phyloP scores from a whole-genome alignment of 2,113 vertebrate species.

The Ancistrus triradiatus region DNA sequence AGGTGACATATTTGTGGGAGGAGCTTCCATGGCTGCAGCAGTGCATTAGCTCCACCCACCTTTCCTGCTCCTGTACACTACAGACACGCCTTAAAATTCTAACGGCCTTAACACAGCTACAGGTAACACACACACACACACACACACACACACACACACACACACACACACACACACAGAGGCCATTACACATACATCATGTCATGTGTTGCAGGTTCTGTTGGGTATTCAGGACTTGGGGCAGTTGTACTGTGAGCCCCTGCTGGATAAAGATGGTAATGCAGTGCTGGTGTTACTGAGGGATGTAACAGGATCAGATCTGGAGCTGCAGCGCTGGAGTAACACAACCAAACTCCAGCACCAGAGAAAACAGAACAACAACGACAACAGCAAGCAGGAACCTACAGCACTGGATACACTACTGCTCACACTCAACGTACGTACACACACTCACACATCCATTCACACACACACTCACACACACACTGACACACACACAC shows the following conservation, averaged over 20 bases:
- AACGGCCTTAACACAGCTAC: conserved; percentile 78
- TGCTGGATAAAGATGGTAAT: not conserved
- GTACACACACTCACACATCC: not conserved
- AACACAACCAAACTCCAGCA: not conserved
- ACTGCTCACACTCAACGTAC: not conserved
- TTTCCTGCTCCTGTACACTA: conserved; percentile 81
- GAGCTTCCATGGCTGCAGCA: conserved; percentile 85
- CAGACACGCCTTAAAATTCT: conserved; percentile 88
- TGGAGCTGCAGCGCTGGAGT: not conserved
- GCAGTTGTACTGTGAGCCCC: not conserved
- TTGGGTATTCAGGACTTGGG: not conserved
- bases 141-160: not conserved
- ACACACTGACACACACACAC: not conserved
- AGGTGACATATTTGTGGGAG: conserved; percentile 88
- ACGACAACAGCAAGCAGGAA: not conserved
- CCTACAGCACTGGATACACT: not conserved
- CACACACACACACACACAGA: not conserved
- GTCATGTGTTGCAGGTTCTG: not conserved
- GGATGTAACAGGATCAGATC: not conserved
- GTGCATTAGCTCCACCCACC: conserved; percentile 77
- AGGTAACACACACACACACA: conserved; percentile 40
- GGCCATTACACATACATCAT: not conserved
- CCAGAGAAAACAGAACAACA: not conserved
- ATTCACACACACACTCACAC: not conserved
- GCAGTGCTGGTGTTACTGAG: not conserved